Base-by-base conservation (phyloP, 2,797 vertebrate species). In the Molossus alvarezi region DNA sequence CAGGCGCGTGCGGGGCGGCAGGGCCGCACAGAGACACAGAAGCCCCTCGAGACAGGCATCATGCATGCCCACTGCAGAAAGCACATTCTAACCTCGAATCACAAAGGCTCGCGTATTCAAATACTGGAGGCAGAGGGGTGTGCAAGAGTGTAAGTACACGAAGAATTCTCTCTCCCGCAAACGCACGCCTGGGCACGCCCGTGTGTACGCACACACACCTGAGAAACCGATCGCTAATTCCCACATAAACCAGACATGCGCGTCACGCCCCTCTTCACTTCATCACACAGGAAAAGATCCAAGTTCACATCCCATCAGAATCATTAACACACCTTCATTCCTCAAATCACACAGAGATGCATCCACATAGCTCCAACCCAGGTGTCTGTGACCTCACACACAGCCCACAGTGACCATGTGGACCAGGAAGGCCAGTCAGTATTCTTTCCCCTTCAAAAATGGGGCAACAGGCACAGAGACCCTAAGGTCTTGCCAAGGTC, bases 31-130 rank as follows among this genome's bases (percentile, higher is more conserved):
- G 1, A 83, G 77, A 88, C 82, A 90, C 1, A 37, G 79, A 82
- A 67, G 60, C 51, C 21, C 5, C 37, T 92, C 86, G 8, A 71
- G 58, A 33, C 20, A 21, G 88, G 90, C 90, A 64, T 80, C 79
- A 9, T 2, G 82, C 82, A 83, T 1, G 17, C 45, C 41, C 27
- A 37, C 91, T 5, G 37, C 71, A 45, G 80, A 25, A 57, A 76
- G 77, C 69, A 55, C 71, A 23, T 57, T 25, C 57, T 23, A 53
- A 83, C 51, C 53, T 65, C 90, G 83, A 60, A 51, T 79, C 95
- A 89, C 84, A 71, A 73, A 79, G 84, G 25, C 67, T 94, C 89
- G 65, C 48, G 25, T 20, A 90, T 25, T 48, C 90, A 92, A 81
- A 87, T 18, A 33, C 48, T 37, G 62, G 64, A 67, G 64, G 64